Evolutionary conservation across 2,113 vertebrate genomes (phyloP).

Genomic region (Phylloscopus whistleri): DNA sequence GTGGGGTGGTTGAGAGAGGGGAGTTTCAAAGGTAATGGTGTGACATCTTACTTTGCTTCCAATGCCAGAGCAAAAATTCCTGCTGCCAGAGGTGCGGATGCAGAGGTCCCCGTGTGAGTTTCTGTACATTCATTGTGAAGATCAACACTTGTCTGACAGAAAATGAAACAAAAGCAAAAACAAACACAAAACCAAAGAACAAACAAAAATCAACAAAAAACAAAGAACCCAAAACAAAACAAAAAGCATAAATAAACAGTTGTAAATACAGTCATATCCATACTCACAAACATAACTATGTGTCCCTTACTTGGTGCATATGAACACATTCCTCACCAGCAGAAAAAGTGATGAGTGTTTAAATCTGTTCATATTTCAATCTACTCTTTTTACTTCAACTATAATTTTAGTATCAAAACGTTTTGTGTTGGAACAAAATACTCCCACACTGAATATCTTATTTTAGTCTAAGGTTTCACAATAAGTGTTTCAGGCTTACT

Average conservation of each 20-base stretch:
- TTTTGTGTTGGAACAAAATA: constrained; percentile 66
- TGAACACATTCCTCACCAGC: not conserved
- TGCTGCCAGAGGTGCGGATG: constrained; percentile 92
- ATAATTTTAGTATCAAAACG: constrained; percentile 68
- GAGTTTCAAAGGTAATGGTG: not conserved
- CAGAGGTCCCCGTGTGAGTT: constrained; percentile 95
- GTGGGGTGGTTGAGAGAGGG: not conserved
- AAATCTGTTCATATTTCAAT: constrained; percentile 43
- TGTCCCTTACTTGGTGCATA: not conserved
- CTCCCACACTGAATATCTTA: constrained; percentile 65
- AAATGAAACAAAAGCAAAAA: not conserved
- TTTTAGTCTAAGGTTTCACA: constrained; percentile 65
- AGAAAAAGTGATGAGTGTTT: not conserved
- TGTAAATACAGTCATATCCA: not conserved
- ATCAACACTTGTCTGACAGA: constrained; percentile 88
- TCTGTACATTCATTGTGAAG: constrained; percentile 94
- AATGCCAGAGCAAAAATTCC: constrained; percentile 96
- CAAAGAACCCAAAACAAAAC: not conserved
- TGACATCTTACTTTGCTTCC: constrained; percentile 88
- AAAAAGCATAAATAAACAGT: not conserved
- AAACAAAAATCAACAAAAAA: not conserved
- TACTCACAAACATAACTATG: not conserved
- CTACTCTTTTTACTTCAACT: constrained; percentile 41
- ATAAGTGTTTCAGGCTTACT: constrained; percentile 59
- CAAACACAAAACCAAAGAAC: not conserved